These are phyloP conservation scores for Caenorhabditis briggsae DNA, from an alignment of 1,140 invertebrate species.

Conservation along the genomic window DNA sequence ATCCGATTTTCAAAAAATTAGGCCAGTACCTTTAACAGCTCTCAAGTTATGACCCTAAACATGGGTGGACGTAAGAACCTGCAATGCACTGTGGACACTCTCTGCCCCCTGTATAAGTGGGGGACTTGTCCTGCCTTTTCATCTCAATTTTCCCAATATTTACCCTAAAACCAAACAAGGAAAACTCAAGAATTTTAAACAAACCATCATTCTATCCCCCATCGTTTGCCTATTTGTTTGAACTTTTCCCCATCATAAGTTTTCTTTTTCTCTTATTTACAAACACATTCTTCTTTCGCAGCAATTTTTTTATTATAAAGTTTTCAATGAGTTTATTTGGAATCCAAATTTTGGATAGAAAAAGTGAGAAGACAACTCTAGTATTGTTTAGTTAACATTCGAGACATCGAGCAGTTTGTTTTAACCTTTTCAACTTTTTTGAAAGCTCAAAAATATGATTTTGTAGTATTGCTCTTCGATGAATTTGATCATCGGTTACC, in stretches of 20 bases:
- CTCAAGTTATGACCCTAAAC: too few species aligned
- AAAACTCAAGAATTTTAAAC: slow-evolving; percentile 12
- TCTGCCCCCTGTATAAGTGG: too few species aligned
- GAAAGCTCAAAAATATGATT: too few species aligned
- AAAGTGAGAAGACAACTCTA: neutral
- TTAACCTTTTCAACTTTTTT: neutral
- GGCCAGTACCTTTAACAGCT: too few species aligned
- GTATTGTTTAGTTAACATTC: slow-evolving; percentile 34
- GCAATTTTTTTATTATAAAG: slow-evolving; percentile 15
- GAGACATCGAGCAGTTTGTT: neutral
- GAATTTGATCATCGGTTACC: too few species aligned
- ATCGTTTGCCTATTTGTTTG: slow-evolving; percentile 14
- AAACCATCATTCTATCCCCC: neutral
- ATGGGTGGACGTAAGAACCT: too few species aligned
- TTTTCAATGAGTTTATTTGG: slow-evolving; percentile 28
- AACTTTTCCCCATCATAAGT: neutral
- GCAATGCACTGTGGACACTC: too few species aligned
- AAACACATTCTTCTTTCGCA: neutral
- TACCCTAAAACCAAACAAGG: slow-evolving; percentile 13
- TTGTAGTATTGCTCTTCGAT: too few species aligned
- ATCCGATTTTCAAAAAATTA: too few species aligned
- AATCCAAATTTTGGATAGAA: too few species aligned
- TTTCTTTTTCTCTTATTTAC: neutral
- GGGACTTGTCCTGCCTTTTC: neutral
- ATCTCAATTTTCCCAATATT: neutral